Evolutionary conservation across 1,140 invertebrate species (phyloP), one percentile per base, ranked within the genome.

Genomic region (Rhopalosiphum maidis): DNA sequence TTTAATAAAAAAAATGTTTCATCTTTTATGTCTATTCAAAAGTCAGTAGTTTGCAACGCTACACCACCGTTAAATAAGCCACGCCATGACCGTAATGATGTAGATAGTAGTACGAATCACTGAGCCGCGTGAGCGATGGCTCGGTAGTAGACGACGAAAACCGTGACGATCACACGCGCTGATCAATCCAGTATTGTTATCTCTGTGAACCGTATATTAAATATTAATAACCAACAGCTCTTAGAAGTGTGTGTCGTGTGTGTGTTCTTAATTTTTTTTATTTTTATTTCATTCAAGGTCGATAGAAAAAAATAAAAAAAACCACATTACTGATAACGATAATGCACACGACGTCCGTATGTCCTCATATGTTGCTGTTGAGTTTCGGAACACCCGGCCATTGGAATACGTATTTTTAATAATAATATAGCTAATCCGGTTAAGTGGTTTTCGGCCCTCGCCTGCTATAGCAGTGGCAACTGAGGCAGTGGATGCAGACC

Each of bases 301-400:
- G 41, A n/a, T 22, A 60, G n/a, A 48, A 48, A 41, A 87, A 41
- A 7, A 83, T 43, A 55, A 37, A 51, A 89, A 90, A 91, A 91
- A 91, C 68, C 51, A 89, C 48, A 89, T 91, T 77, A 43, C 54
- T 83, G 90, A 91, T 91, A 91, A 35, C 90, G 90, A 91, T 91
- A 91, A 91, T 83, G 68, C n/a, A 83, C 90, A 91, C 87, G 87
- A 89, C 35, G 87, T 54, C 46, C 41, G 83, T 87, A 46, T 89
- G 87, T 89, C n/a, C 87, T 89, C 87, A 11, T 87, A 21, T 18
- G 41, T 22, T 37, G 22, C n/a, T n/a, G n/a, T 54, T 89, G 23
- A 8, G 22, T 89, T 89, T 89, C 25, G 51, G 51, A 89, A 89
- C 48, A 89, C 87, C 87, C 87, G 87, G 35, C 87, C 87, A 55